phyloP scores from a whole-genome alignment of 2,888 invertebrate species.

The Chloroclystis v-ata region DNA sequence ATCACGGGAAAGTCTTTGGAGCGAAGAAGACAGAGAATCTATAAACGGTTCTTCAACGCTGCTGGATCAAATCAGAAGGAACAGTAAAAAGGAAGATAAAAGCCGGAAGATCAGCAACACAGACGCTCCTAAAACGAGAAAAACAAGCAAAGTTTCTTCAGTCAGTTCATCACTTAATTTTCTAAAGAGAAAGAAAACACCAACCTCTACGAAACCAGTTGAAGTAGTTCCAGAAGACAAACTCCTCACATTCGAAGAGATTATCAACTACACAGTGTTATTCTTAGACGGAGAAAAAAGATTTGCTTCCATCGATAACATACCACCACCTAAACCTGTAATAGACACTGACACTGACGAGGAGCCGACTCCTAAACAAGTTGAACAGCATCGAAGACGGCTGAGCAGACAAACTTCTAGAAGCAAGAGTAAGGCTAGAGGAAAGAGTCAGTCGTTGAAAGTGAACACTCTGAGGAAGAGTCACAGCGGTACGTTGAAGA shows the following conservation, averaged over 20 bases:
- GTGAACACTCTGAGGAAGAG: conserved; percentile 67
- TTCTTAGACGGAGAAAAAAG: conserved; percentile 67
- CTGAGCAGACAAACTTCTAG: conserved; percentile 69
- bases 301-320: conserved; percentile 45
- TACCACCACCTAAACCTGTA: conserved; percentile 34
- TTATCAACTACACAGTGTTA: conserved; percentile 57
- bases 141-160: conserved; percentile 66
- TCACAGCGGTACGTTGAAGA: conserved; percentile 69
- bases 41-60: conserved; percentile 60
- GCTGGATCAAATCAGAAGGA: conserved; percentile 59
- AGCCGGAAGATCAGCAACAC: conserved; percentile 54
- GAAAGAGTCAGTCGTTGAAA: conserved; percentile 68
- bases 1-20: conserved; percentile 71
- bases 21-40: conserved; percentile 69
- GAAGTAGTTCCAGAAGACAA: conserved; percentile 63
- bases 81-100: conserved; percentile 65
- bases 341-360: conserved; percentile 67
- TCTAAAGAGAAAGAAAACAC: conserved; percentile 64
- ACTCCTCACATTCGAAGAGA: conserved; percentile 51
- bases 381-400: conserved; percentile 62
- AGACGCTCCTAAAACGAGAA: conserved; percentile 60
- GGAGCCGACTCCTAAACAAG: conserved; percentile 51
- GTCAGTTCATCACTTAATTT: conserved; percentile 69
- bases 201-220: conserved; percentile 57
- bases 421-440: conserved; percentile 68